These are phyloP conservation scores for Sisyra terminalis DNA, from an alignment of 2,888 invertebrate genomes.

Conservation along the genomic window DNA sequence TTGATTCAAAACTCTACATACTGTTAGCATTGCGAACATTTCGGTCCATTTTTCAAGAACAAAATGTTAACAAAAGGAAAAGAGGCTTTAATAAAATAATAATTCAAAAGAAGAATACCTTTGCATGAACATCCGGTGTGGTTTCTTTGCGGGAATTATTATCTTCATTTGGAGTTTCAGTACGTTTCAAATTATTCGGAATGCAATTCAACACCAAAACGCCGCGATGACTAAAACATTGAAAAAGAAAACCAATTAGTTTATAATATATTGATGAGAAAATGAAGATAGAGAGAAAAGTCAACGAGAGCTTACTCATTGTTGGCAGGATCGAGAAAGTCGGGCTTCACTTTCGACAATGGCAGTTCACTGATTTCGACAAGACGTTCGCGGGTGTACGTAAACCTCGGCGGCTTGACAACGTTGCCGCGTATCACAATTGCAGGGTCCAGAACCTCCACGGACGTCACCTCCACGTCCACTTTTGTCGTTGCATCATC, in stretches of 20 bases:
- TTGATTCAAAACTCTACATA: too few relatives aligned
- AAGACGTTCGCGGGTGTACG: constrained; percentile 52
- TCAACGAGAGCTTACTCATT: constrained; percentile 1
- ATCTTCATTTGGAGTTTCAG: constrained; percentile 45
- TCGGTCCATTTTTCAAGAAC: too few relatives aligned
- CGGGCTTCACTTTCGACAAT: constrained; percentile 53
- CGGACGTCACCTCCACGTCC: constrained; percentile 2
- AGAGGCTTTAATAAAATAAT: too few relatives aligned
- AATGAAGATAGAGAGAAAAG: too few relatives aligned
- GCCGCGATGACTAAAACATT: neutral
- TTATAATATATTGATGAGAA: neutral
- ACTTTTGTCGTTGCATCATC: constrained; percentile 11
- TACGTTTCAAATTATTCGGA: constrained; percentile 36
- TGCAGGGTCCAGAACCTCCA: constrained; percentile 32
- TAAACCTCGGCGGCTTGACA: constrained; percentile 22
- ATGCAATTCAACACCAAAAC: constrained; percentile 35
- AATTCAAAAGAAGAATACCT: too few relatives aligned
- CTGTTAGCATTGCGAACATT: too few relatives aligned
- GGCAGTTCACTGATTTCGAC: constrained; percentile 53
- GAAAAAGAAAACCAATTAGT: neutral
- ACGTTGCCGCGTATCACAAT: constrained; percentile 34
- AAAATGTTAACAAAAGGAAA: too few relatives aligned
- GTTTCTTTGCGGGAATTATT: constrained; percentile 37
- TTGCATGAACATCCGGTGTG: constrained; percentile 31
- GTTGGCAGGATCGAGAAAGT: constrained; percentile 35